phyloP scores from a whole-genome alignment of 2,888 invertebrate genomes.

The Drosophila greeni region DNA sequence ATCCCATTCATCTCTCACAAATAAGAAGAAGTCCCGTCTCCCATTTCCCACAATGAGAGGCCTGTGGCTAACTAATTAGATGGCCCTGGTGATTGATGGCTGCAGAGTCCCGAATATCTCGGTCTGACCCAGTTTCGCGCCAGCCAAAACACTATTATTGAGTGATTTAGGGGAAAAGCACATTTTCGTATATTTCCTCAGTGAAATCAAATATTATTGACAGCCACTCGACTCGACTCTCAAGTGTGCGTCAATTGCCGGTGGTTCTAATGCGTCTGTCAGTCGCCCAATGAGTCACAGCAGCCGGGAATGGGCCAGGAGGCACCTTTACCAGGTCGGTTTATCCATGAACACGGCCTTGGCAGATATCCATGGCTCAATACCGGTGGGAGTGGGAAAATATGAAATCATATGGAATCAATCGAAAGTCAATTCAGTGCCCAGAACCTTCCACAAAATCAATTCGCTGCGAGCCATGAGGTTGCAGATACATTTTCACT shows the following conservation, averaged over 20 bases:
- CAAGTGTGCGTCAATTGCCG: constrained; percentile 63
- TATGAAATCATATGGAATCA: background rate
- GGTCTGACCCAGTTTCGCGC: constrained; percentile 58
- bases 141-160: constrained; percentile 59
- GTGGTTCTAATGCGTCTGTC: constrained; percentile 30
- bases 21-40: constrained; percentile 19
- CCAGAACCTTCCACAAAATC: constrained; percentile 19
- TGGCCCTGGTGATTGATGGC: constrained; percentile 62
- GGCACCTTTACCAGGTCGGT: constrained; percentile 42
- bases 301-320: background rate
- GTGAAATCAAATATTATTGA: constrained; percentile 54
- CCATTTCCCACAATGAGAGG: constrained; percentile 36
- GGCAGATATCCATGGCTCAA: background rate
- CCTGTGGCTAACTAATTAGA: constrained; percentile 54
- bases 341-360: constrained; percentile 25
- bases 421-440: constrained; percentile 28
- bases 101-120: constrained; percentile 34
- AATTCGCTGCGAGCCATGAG: constrained; percentile 8
- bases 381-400: background rate
- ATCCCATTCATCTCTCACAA: constrained; percentile 16
- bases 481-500: constrained; percentile 7
- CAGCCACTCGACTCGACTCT: constrained; percentile 62
- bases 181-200: constrained; percentile 53
- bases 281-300: constrained; percentile 27
- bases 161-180: constrained; percentile 56